Evolutionary conservation across 2,113 vertebrate species (phyloP).

Genomic region (Xenopus borealis): DNA sequence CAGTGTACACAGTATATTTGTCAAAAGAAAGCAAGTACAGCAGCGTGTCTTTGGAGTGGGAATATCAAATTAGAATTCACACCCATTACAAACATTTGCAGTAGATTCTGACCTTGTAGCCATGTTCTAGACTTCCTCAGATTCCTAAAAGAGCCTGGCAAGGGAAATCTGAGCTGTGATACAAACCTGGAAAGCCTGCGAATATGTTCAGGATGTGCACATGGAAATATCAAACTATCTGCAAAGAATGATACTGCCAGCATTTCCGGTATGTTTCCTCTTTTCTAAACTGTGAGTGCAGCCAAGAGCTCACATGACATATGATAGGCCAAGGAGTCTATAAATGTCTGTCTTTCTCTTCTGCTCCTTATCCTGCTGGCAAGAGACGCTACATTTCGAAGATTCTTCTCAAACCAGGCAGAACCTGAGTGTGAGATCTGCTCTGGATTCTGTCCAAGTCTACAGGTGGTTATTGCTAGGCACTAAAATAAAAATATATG

Average conservation of each 20-base stretch:
- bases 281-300: background rate
- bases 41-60: background rate
- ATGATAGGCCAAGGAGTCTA: background rate
- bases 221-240: conserved; percentile 2
- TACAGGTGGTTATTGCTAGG: background rate
- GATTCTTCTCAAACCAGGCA: conserved; percentile 1
- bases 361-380: background rate
- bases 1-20: background rate
- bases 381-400: background rate
- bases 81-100: background rate
- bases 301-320: conserved; percentile 3
- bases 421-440: conserved; percentile 1
- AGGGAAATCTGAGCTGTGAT: background rate
- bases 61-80: background rate
- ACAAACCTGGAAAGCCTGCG: conserved; percentile 1
- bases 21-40: background rate
- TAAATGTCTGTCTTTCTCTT: background rate
- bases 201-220: conserved; percentile 5
- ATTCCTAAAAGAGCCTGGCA: background rate
- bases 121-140: background rate
- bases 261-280: conserved; percentile 2
- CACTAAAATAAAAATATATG: background rate
- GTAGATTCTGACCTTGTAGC: background rate
- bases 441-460: background rate
- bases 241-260: background rate